Evolutionary conservation across 2,113 vertebrate species (phyloP).

Genomic region (Pogonocichla stellata): DNA sequence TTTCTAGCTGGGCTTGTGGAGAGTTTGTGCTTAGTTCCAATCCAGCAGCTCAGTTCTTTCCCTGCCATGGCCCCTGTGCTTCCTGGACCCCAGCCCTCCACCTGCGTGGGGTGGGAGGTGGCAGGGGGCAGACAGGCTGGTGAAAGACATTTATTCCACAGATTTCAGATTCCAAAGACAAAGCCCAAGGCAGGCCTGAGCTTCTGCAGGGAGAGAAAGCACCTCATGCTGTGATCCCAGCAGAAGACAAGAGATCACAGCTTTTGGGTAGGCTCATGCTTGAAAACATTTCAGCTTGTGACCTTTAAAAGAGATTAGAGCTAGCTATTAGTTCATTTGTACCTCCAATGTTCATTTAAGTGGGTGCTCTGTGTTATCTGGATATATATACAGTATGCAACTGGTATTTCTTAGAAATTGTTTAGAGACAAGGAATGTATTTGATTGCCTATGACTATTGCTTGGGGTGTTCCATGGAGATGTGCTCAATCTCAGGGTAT

Average conservation of each 20-base stretch:
- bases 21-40: background rate
- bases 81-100: background rate
- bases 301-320: background rate
- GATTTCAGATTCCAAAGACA: background rate
- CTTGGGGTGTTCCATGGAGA: background rate
- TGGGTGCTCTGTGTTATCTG: background rate
- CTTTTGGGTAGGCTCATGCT: background rate
- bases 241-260: background rate
- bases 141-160: background rate
- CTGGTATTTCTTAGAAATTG: background rate
- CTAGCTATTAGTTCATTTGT: background rate
- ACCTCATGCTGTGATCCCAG: background rate
- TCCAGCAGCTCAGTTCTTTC: background rate
- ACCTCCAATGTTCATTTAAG: background rate
- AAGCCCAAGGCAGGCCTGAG: background rate
- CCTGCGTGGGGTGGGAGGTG: background rate
- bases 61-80: background rate
- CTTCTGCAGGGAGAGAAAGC: background rate
- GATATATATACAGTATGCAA: background rate
- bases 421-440: background rate
- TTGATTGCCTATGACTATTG: background rate
- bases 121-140: background rate
- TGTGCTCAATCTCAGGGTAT: background rate
- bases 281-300: background rate
- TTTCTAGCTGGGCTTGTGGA: background rate